Base-by-base conservation (phyloP, 1,140 invertebrate species). In the Samia ricini region DNA sequence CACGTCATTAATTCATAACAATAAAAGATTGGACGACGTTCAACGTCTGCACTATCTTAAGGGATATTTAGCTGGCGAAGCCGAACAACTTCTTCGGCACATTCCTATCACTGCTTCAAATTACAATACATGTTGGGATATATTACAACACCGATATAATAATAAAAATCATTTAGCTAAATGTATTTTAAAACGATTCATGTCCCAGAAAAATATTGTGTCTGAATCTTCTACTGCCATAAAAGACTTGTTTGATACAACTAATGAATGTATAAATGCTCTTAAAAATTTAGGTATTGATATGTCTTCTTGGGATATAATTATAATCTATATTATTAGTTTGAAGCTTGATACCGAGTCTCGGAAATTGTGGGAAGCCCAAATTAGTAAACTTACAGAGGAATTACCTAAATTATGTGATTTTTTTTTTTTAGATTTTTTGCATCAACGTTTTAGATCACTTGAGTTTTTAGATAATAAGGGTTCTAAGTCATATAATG, bases 21-120 rank as follows among this genome's bases (percentile, higher is more conserved):
- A 70, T 36, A 2, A 33, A 0, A 19, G n/a, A 2, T 51, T 73
- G 8, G 63, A 65, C 51, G 58, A 73, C 52, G 68, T 73, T 7
- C 71, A 73, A 49, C 33, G 49, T 0, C 50, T 69, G 24, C 71
- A 73, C 20, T 70, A 73, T 56, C 36, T 69, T 15, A 69, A 68
- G 36, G 56, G 29, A 20, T 21, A 61, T 26, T 26, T 73, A 12
- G n/a, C 20, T 50, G 68, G 64, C 18, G 66, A 74, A 56, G 68
- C 71, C 6, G 68, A 74, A 55, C 56, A 62, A 20, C 61, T 74
- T 20, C 21, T 66, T 2, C 57, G 56, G 51, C 69, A 68, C 54
- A 48, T 72, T 15, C 58, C 68, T 10, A 64, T 69, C n/a, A 72
- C 68, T 3, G 36, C 66, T 26, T 23, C 18, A 12, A 75, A 72